Evolutionary conservation across 2,797 vertebrate genomes (phyloP).

Genomic region (Microctenopoma stevenorrisi): DNA sequence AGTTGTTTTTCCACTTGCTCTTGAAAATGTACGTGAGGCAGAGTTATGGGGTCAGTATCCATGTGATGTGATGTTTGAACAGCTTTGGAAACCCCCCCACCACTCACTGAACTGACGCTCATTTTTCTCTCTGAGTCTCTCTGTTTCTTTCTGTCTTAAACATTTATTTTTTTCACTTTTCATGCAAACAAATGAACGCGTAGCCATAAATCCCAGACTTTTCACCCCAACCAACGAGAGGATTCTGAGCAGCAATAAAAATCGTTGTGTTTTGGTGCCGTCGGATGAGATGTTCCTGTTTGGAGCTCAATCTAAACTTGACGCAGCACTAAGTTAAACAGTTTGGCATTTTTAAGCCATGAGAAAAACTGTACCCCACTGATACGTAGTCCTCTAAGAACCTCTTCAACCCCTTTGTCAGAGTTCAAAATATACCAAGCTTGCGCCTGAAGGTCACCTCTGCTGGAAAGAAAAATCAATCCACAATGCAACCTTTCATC

Average conservation of each 20-base stretch:
- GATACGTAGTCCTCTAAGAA: slow-evolving; percentile 12
- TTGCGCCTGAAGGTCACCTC: slow-evolving; percentile 67
- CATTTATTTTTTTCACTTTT: background rate
- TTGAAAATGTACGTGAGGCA: background rate
- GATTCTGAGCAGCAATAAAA: no score
- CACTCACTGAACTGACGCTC: no score
- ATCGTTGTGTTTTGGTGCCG: background rate
- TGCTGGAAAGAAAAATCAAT: slow-evolving; percentile 68
- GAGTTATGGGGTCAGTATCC: background rate
- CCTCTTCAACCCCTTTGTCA: slow-evolving; percentile 30
- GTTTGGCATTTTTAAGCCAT: background rate
- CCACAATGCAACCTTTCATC: slow-evolving; percentile 57
- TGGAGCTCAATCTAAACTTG: no score
- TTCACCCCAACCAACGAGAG: no score
- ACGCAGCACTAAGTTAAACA: background rate
- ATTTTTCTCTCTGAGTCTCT: no score
- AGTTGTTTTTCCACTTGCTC: slow-evolving; percentile 6
- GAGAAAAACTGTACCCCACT: slow-evolving; percentile 6
- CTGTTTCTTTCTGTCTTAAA: no score
- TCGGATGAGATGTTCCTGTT: background rate
- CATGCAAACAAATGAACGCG: background rate
- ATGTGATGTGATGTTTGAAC: no score
- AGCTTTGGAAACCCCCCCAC: background rate
- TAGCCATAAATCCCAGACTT: no score
- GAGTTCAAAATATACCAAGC: slow-evolving; percentile 45